These are phyloP conservation scores for Ferrisia virgata DNA, from an alignment of 2,888 invertebrate species.

Conservation along the genomic window DNA sequence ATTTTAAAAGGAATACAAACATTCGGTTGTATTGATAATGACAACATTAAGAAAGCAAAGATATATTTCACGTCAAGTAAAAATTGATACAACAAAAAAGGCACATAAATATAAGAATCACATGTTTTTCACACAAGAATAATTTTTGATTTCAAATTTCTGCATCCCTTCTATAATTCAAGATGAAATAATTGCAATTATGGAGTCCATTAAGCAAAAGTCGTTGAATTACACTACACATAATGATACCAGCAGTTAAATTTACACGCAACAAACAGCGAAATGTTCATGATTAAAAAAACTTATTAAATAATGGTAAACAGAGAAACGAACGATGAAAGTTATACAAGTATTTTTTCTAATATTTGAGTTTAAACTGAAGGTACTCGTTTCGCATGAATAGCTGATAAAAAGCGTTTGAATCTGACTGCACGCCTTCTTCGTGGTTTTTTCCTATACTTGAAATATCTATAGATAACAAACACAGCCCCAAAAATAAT, in stretches of 20 bases:
- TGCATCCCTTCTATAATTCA: not conserved
- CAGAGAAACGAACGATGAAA: not conserved
- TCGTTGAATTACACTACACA: not conserved
- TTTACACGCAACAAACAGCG: not conserved
- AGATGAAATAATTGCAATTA: not conserved
- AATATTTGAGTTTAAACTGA: slow-evolving; percentile 12
- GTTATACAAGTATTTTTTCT: not conserved
- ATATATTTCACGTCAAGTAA: not conserved
- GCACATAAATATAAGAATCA: not conserved
- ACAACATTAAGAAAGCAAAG: not conserved
- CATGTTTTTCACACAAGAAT: not conserved
- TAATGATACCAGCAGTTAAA: not conserved
- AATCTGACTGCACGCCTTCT: slow-evolving; percentile 21
- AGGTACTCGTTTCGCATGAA: slow-evolving; percentile 30
- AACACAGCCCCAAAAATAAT: slow-evolving; percentile 46
- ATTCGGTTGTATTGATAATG: not conserved
- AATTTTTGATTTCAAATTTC: not conserved
- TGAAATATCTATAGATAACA: slow-evolving; percentile 48
- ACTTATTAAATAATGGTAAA: not conserved
- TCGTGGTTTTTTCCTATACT: slow-evolving; percentile 25
- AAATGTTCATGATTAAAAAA: not conserved
- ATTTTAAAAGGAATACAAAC: no score
- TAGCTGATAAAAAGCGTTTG: slow-evolving; percentile 33
- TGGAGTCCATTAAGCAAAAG: no score
- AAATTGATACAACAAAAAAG: not conserved